Percentiles rank a stretch among this genome's conserved stretches.
Conservation (phyloP, 2,888 invertebrate genomes). For the Gortyna flavago region DNA sequence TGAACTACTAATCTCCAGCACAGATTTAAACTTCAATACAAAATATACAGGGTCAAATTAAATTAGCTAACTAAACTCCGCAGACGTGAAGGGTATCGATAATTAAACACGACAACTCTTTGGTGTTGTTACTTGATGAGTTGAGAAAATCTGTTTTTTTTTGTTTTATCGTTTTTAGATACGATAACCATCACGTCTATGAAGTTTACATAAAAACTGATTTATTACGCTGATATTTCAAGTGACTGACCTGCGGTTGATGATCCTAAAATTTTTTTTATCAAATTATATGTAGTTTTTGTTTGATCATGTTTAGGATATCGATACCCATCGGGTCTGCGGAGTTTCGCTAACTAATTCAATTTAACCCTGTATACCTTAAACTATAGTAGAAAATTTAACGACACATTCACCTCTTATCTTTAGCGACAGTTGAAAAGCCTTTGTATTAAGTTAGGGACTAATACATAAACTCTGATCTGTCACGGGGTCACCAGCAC, state of each 20-base stretch:
- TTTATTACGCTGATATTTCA: no score
- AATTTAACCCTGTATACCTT: neutral
- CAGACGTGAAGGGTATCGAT: neutral
- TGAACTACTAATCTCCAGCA: slow-evolving; percentile 18
- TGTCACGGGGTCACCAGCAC: slow-evolving; percentile 48
- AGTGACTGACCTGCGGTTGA: no score
- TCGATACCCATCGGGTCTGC: neutral
- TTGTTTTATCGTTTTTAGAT: no score
- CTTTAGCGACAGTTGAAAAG: slow-evolving; percentile 57
- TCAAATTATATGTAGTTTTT: no score
- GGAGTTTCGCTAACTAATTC: neutral
- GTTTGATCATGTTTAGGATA: neutral
- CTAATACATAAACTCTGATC: slow-evolving; percentile 61
- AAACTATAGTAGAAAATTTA: slow-evolving; percentile 35
- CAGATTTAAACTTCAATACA: slow-evolving; percentile 37
- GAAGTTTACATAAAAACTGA: no score
- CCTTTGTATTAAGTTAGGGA: slow-evolving; percentile 56
- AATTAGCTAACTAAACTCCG: neutral
- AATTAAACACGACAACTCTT: neutral
- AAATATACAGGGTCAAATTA: slow-evolving; percentile 7
- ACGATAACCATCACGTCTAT: no score
- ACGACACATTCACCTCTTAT: slow-evolving; percentile 53
- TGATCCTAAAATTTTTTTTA: no score
- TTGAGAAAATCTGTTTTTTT: no score
- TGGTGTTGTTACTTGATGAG: no score